These are phyloP conservation scores for Gambelia wislizenii DNA, from an alignment of 2,797 vertebrate species.

Conservation along the genomic window DNA sequence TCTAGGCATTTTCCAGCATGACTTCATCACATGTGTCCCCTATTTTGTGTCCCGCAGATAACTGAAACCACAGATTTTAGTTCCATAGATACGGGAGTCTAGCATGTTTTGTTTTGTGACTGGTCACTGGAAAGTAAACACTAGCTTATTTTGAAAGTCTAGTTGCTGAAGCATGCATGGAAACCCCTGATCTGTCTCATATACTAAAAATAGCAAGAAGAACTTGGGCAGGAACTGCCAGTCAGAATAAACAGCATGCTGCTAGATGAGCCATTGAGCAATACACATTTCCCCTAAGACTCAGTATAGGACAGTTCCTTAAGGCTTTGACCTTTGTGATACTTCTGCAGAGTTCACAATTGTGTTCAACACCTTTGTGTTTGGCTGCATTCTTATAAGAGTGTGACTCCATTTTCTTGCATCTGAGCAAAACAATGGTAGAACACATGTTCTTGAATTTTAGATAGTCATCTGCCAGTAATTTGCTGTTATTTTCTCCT, in stretches of 20 bases:
- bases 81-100: no score
- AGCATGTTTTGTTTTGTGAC: no score
- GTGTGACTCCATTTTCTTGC: background rate
- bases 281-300: no score
- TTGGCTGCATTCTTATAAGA: background rate
- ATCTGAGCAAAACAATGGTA: background rate
- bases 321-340: background rate
- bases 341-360: background rate
- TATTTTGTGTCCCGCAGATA: no score
- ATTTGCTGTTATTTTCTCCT: background rate
- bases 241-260: background rate
- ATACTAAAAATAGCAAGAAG: background rate
- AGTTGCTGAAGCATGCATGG: background rate
- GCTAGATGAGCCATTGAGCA: background rate
- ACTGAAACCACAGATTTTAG: no score
- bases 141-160: no score
- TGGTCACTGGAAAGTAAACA: no score
- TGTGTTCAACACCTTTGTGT: background rate
- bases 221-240: no score
- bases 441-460: background rate
- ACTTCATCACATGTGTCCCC: no score
- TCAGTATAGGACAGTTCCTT: background rate
- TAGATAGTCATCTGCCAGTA: background rate
- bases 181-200: background rate
- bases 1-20: no score